Base-by-base conservation (phyloP, 2,113 vertebrate genomes). In the Corydoras maculifer region DNA sequence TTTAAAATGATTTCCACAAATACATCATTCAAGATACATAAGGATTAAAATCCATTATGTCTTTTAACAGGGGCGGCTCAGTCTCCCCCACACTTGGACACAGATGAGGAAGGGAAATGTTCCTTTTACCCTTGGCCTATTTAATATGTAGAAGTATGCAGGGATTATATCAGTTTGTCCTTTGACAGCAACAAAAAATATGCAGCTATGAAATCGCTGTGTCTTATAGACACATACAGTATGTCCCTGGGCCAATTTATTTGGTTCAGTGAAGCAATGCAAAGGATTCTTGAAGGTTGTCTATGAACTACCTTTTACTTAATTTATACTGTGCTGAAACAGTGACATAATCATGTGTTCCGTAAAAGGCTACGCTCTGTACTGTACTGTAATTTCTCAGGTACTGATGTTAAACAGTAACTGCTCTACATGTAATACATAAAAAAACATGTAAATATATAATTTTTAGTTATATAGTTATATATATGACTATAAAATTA, bases 121-220 rank as follows among this genome's bases (percentile, higher is more conserved):
- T 81, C 73, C 79, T 75, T 80, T 86, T 86, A 82, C 85, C 85
- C 82, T 87, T 86, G 86, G 81, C 81, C 82, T 82, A 86, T 72
- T 85, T 84, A 79, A 84, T 72, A 65, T 66, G 69, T 74, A 75
- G 25, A 68, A 77, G 75, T 76, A 80, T 77, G 77, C 73, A 69
- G 64, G 77, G 61, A 77, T 72, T 83, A 57, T 70, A 43, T 74
- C 68, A 64, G 54, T 77, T 71, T 74, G 61, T 73, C 68, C 68
- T 75, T 58, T 15, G 57, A 69, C 51, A 65, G 63, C 74, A 65
- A 67, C 66, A 54, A 58, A 69, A 63, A 61, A 65, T n/a, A 51
- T 51, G 14, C 2, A n/a, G 35, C 18, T 75, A 53, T 58, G 29
- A 75, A 65, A 53, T 58, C 15, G 14, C 14, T 53, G 25, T 61